phyloP scores from a whole-genome alignment of 1,140 invertebrate species.

The Apis laboriosa region DNA sequence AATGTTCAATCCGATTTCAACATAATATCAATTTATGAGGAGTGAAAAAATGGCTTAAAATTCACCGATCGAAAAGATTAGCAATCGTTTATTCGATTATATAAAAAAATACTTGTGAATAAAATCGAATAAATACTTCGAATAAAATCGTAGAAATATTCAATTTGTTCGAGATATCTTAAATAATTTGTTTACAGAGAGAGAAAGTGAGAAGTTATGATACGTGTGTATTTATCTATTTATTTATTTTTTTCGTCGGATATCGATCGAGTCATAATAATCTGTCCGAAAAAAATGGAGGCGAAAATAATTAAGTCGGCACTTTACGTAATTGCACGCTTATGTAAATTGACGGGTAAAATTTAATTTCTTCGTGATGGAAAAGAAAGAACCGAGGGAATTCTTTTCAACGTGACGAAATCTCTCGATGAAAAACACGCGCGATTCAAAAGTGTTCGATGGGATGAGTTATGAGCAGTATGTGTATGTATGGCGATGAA shows the following conservation, averaged over 20 bases:
- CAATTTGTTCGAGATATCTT: slow-evolving; percentile 7
- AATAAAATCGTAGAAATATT: not conserved
- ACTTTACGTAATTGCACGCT: slow-evolving; percentile 20
- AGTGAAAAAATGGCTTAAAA: too few species aligned
- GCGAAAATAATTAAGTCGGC: slow-evolving; percentile 16
- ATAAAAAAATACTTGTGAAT: too few species aligned
- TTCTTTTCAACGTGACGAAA: not conserved
- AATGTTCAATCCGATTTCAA: too few species aligned
- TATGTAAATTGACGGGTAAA: not conserved
- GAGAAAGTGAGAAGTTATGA: not conserved
- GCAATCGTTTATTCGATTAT: too few species aligned
- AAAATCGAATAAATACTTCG: too few species aligned
- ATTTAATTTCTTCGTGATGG: not conserved
- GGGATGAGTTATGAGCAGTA: not conserved
- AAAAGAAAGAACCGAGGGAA: not conserved
- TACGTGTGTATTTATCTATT: too few species aligned
- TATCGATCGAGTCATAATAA: not conserved
- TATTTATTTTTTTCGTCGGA: not conserved
- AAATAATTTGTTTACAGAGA: not conserved
- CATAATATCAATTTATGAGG: too few species aligned
- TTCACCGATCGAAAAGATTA: too few species aligned
- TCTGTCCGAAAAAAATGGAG: slow-evolving; percentile 6
- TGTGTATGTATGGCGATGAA: not conserved
- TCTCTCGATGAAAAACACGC: not conserved
- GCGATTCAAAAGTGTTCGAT: not conserved